Evolutionary conservation across 1,140 invertebrate genomes (phyloP).

Genomic region (Cyclina sinensis): DNA sequence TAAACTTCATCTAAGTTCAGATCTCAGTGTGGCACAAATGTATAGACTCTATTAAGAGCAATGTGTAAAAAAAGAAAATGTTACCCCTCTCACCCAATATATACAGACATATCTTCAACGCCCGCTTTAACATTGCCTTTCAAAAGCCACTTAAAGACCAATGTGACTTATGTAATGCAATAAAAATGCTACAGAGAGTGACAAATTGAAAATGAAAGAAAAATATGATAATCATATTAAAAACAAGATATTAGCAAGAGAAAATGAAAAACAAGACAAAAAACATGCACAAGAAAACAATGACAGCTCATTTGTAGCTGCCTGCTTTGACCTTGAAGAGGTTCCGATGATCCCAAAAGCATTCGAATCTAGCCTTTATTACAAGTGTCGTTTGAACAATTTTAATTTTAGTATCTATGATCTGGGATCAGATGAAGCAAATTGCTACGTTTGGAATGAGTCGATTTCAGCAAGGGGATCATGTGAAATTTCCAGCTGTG

Average conservation of each 20-base stretch:
- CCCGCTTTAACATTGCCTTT: conserved; percentile 33
- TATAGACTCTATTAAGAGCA: conserved; percentile 32
- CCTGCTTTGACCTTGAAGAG: conserved; percentile 58
- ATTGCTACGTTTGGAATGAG: conserved; percentile 52
- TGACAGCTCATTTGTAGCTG: not conserved
- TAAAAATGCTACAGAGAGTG: conserved; percentile 20
- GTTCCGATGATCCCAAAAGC: conserved; percentile 33
- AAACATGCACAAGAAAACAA: conserved; percentile 33
- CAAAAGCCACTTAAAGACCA: conserved; percentile 35
- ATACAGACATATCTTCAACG: conserved; percentile 40
- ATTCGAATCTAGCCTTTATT: conserved; percentile 47
- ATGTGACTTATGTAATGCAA: conserved; percentile 34
- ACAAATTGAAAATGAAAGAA: conserved; percentile 44
- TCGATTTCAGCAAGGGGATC: conserved; percentile 6
- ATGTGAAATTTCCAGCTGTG: conserved; percentile 18
- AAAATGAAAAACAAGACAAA: conserved; percentile 38
- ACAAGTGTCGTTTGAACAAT: conserved; percentile 23
- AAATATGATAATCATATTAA: conserved; percentile 44
- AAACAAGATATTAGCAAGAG: conserved; percentile 45
- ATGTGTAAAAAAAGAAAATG: conserved; percentile 8
- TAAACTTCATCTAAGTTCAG: conserved; percentile 3
- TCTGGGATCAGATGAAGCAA: not conserved
- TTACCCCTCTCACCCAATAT: conserved; percentile 1
- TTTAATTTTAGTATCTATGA: conserved; percentile 51
- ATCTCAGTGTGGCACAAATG: conserved; percentile 44